Evolutionary conservation across 2,113 vertebrate species (phyloP).

Genomic region (Saimiri boliviensis): DNA sequence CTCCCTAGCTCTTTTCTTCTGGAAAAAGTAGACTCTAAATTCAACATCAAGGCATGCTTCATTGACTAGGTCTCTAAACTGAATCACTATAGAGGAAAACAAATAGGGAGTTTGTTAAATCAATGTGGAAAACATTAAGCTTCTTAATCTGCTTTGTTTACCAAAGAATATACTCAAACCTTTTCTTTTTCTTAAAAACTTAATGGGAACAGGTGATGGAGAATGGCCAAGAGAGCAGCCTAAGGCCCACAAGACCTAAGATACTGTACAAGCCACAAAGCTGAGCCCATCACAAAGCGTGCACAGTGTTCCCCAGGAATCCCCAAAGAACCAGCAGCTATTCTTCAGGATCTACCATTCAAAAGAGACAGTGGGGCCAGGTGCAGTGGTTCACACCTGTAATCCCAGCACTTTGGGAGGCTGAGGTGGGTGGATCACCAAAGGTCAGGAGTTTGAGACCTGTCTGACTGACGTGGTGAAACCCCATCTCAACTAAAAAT

Average conservation of each 20-base stretch:
- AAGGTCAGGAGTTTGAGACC: too few species aligned
- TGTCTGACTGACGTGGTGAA: too few species aligned
- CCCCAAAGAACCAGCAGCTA: background rate
- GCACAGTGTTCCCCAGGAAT: background rate
- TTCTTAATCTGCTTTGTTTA: background rate
- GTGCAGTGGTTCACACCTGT: too few species aligned
- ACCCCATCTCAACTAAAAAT: too few species aligned
- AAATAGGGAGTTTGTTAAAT: background rate
- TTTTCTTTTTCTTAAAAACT: slow-evolving; percentile 20
- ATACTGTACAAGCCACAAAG: background rate
- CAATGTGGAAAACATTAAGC: background rate
- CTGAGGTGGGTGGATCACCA: too few species aligned
- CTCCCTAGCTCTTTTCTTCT: background rate
- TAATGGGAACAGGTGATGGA: background rate
- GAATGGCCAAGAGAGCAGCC: background rate
- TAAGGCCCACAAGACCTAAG: background rate
- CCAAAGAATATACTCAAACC: slow-evolving; percentile 14
- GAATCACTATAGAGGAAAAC: background rate
- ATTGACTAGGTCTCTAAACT: background rate
- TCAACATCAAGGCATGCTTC: background rate
- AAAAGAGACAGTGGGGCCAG: background rate
- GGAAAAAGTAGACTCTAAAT: background rate
- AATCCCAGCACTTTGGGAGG: too few species aligned
- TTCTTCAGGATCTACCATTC: background rate
- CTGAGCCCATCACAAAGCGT: background rate